Percentiles rank a stretch among this genome's conserved stretches.
These are phyloP conservation scores for Muschampia staudingeri DNA, from an alignment of 2,888 invertebrate species.

Conservation along the genomic window DNA sequence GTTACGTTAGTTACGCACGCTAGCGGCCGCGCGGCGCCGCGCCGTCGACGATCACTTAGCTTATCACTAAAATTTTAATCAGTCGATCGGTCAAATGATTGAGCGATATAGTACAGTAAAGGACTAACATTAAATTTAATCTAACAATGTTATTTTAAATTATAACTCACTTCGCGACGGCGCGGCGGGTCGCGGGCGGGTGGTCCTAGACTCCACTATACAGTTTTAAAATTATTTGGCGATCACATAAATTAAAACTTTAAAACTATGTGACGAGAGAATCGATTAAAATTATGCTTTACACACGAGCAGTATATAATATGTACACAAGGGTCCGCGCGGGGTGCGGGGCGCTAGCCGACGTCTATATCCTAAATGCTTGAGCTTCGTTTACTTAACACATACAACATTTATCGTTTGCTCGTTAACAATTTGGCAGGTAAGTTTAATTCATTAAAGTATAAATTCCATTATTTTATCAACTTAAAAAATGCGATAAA, in stretches of 20 bases:
- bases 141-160: slow-evolving; percentile 91
- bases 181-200: slow-evolving; percentile 75
- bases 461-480: slow-evolving; percentile 85
- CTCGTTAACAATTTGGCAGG: slow-evolving; percentile 90
- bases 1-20: slow-evolving; percentile 41
- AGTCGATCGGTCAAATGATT: slow-evolving; percentile 91
- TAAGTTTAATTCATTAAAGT: slow-evolving; percentile 87
- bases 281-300: slow-evolving; percentile 91
- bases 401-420: slow-evolving; percentile 82
- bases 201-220: slow-evolving; percentile 84
- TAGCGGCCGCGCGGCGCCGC: slow-evolving; percentile 70
- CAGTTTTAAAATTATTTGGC: slow-evolving; percentile 90
- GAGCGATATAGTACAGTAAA: slow-evolving; percentile 91
- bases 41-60: slow-evolving; percentile 87
- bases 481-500: slow-evolving; percentile 89
- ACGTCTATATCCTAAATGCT: slow-evolving; percentile 85
- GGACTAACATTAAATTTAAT: slow-evolving; percentile 92
- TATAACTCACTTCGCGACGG: slow-evolving; percentile 88
- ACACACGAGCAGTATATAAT: slow-evolving; percentile 89
- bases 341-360: slow-evolving; percentile 77
- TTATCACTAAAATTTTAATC: slow-evolving; percentile 91
- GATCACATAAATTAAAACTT: slow-evolving; percentile 91
- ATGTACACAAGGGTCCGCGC: slow-evolving; percentile 81
- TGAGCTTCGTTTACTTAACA: slow-evolving; percentile 88
- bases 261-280: slow-evolving; percentile 91